These are phyloP conservation scores for Champsocephalus gunnari DNA, from an alignment of 2,797 vertebrate species.

Conservation along the genomic window DNA sequence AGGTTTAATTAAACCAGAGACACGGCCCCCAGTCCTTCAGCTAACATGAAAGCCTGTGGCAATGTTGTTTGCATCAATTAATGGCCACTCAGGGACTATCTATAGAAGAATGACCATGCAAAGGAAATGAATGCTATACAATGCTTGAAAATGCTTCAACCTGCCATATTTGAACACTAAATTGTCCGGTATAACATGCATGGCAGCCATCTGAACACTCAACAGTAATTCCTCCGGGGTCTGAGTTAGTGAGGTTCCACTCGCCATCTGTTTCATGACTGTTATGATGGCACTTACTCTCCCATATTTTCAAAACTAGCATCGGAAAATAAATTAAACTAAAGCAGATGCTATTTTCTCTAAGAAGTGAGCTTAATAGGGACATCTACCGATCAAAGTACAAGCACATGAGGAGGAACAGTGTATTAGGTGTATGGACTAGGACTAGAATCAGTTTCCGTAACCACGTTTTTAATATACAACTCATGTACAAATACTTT, in stretches of 20 bases:
- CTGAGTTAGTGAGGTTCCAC: conserved; percentile 44
- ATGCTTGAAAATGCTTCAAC: conserved; percentile 23
- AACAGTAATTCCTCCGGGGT: conserved; percentile 55
- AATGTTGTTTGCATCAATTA: conserved; percentile 20
- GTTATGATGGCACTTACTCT: conserved; percentile 42
- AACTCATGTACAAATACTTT: neutral
- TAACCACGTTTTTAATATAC: neutral
- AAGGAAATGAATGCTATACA: conserved; percentile 2
- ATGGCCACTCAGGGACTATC: conserved; percentile 6
- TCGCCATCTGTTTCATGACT: conserved; percentile 64
- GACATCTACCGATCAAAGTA: neutral
- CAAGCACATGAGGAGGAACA: neutral
- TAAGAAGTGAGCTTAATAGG: conserved; percentile 9
- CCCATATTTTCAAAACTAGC: conserved; percentile 28
- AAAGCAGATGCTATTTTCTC: conserved; percentile 23
- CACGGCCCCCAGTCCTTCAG: neutral
- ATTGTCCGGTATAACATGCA: conserved; percentile 24
- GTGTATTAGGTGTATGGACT: neutral
- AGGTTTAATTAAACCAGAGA: conserved; percentile 29
- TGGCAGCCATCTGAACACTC: conserved; percentile 46
- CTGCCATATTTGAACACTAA: conserved; percentile 33
- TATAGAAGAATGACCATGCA: conserved; percentile 29
- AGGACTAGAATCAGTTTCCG: neutral
- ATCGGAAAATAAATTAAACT: conserved; percentile 32
- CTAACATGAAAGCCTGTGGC: conserved; percentile 23